phyloP scores from a whole-genome alignment of 2,888 invertebrate species.

The Hermaeophaga mercurialis region DNA sequence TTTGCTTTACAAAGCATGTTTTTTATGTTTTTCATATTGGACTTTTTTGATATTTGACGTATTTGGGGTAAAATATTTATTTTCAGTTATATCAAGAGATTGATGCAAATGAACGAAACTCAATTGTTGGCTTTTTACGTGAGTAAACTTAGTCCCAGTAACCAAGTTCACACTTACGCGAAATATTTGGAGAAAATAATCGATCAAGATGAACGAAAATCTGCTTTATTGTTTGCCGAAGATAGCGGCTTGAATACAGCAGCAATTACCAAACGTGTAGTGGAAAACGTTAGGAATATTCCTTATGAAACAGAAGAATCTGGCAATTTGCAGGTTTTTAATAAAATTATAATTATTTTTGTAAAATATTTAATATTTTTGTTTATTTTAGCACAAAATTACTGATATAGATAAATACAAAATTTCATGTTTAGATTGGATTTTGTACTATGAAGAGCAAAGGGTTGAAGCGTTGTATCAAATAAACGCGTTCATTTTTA shows the following conservation, averaged over 20 bases:
- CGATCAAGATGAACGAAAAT: constrained; percentile 67
- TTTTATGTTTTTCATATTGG: too few relatives aligned
- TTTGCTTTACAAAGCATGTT: too few relatives aligned
- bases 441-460: constrained; percentile 79
- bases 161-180: constrained; percentile 67
- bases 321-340: constrained; percentile 51
- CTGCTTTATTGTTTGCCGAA: constrained; percentile 73
- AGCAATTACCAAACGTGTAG: constrained; percentile 81
- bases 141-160: constrained; percentile 72
- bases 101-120: constrained; percentile 77
- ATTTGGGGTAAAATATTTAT: constrained; percentile 12
- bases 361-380: not conserved
- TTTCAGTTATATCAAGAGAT: constrained; percentile 66
- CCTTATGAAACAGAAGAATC: constrained; percentile 50
- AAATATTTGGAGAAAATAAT: constrained; percentile 71
- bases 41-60: too few relatives aligned
- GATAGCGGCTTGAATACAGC: constrained; percentile 81
- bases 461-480: constrained; percentile 82
- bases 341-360: not conserved
- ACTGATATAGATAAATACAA: constrained; percentile 73
- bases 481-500: constrained; percentile 86
- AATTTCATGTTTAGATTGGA: constrained; percentile 84
- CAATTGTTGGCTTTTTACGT: constrained; percentile 85
- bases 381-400: constrained; percentile 53
- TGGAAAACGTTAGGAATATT: constrained; percentile 71